These are phyloP conservation scores for Monarcha castaneiventris DNA, from an alignment of 2,113 vertebrate species.

Conservation along the genomic window DNA sequence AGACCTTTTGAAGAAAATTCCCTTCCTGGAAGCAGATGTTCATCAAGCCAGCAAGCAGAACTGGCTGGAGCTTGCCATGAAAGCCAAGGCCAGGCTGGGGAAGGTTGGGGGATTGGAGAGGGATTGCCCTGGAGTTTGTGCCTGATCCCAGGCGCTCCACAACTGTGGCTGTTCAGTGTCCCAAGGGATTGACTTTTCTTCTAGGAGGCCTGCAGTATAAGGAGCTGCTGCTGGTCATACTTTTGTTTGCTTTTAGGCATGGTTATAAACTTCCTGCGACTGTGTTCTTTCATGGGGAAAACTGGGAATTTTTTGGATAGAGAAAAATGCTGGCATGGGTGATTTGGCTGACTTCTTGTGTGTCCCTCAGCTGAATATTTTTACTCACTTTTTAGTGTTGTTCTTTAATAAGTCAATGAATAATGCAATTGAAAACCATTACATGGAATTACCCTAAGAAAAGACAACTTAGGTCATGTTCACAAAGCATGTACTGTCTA, in stretches of 20 bases:
- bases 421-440: not conserved
- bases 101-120: not conserved
- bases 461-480: not conserved
- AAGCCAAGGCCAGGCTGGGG: not conserved
- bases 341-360: not conserved
- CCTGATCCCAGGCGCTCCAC: not conserved
- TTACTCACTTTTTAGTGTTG: not conserved
- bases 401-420: not conserved
- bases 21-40: not conserved
- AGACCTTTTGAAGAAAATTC: not conserved
- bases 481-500: not conserved
- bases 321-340: not conserved
- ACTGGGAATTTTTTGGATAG: not conserved
- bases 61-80: not conserved
- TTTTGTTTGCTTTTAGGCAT: not conserved
- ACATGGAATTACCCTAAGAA: not conserved
- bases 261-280: not conserved
- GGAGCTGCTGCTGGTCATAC: not conserved
- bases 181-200: not conserved
- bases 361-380: not conserved
- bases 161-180: rapidly evolving
- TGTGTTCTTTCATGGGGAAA: not conserved
- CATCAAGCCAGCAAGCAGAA: not conserved
- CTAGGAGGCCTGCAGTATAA: not conserved
- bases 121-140: not conserved